Percentiles rank a stretch among this genome's conserved stretches.
Evolutionary conservation across 2,888 invertebrate genomes (phyloP).

Genomic region (Rotaria socialis): DNA sequence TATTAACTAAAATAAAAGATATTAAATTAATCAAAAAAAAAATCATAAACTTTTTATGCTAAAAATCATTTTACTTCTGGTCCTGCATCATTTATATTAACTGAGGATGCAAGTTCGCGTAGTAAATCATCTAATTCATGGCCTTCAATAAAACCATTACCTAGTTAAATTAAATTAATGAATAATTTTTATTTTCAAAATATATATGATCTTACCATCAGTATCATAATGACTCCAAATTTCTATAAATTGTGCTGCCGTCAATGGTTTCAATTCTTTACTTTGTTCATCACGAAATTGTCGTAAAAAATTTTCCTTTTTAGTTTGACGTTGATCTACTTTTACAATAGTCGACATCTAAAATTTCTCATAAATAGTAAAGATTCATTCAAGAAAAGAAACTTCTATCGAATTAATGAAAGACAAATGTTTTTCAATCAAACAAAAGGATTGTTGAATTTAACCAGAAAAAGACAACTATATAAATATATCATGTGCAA

Average conservation of each 20-base stretch:
- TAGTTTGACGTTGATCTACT: not conserved
- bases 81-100: slow-evolving; percentile 77
- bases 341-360: not conserved
- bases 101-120: slow-evolving; percentile 79
- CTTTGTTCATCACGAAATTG: slow-evolving; percentile 84
- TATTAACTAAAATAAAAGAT: slow-evolving; percentile 65
- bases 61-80: slow-evolving; percentile 64
- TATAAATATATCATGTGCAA: not conserved
- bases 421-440: no score
- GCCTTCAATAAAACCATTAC: slow-evolving; percentile 88
- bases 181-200: not conserved
- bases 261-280: slow-evolving; percentile 78
- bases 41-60: not conserved
- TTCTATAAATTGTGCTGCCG: slow-evolving; percentile 89
- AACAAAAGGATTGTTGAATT: no score
- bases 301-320: slow-evolving; percentile 73
- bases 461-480: not conserved
- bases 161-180: slow-evolving; percentile 61
- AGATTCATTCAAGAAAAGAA: no score
- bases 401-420: no score
- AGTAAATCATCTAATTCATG: slow-evolving; percentile 85
- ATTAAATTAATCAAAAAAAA: slow-evolving; percentile 25
- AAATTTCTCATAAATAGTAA: not conserved
- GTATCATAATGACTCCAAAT: slow-evolving; percentile 91
- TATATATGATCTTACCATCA: slow-evolving; percentile 68